Conservation (phyloP, 2,797 vertebrate species). For the Lacerta bilineata region DNA sequence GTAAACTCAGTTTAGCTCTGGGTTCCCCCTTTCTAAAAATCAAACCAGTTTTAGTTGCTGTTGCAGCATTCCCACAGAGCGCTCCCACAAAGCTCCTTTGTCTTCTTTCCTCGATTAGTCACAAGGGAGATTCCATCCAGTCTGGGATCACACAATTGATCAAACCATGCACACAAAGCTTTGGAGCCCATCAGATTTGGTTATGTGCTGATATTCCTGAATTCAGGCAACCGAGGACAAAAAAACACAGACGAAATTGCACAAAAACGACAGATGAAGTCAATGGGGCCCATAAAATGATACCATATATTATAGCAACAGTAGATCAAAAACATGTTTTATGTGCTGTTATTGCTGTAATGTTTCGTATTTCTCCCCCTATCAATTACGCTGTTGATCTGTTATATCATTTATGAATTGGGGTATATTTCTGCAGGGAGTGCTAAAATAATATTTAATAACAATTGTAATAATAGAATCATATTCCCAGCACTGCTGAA, state of each 20-base stretch:
- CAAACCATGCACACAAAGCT: neutral
- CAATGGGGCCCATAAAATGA: too few species aligned
- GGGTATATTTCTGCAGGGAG: neutral
- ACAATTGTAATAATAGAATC: neutral
- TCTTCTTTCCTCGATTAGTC: neutral
- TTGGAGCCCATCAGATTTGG: neutral
- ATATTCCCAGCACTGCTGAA: neutral
- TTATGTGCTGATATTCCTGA: neutral
- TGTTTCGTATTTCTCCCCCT: too few species aligned
- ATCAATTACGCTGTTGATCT: too few species aligned
- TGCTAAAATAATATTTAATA: neutral
- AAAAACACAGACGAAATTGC: neutral
- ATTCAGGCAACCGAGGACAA: neutral
- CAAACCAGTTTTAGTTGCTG: neutral
- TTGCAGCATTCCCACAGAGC: neutral
- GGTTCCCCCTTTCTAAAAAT: too few species aligned
- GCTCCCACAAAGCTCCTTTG: neutral
- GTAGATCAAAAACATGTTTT: too few species aligned
- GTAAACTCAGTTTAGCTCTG: neutral
- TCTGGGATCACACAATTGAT: too few species aligned
- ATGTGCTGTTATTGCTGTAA: too few species aligned
- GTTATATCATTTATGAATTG: too few species aligned
- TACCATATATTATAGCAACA: too few species aligned
- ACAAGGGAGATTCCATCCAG: neutral
- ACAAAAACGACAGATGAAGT: too few species aligned